Evolutionary conservation across 2,888 invertebrate species (phyloP).

Genomic region (Diarsia rubi): DNA sequence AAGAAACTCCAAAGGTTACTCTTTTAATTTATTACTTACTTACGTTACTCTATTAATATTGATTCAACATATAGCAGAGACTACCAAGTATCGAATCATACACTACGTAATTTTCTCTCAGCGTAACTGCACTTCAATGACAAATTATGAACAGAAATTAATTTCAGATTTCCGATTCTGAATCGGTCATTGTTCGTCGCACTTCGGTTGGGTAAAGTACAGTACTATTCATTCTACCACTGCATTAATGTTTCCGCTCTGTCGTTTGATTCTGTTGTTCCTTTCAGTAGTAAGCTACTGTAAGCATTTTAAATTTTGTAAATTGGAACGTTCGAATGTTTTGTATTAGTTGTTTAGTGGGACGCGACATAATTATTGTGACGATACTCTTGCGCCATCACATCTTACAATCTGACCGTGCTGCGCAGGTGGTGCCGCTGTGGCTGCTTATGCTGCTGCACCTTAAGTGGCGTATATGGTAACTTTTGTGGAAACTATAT

Average conservation of each 20-base stretch:
- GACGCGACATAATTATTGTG: too few species aligned
- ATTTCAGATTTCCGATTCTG: slow-evolving; percentile 23
- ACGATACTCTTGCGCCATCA: too few species aligned
- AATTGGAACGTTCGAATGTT: not conserved
- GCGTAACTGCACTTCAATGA: slow-evolving; percentile 13
- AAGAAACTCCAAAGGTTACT: too few species aligned
- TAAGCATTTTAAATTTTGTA: not conserved
- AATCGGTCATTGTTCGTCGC: slow-evolving; percentile 14
- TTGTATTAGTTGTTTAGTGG: not conserved
- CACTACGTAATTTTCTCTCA: slow-evolving; percentile 1
- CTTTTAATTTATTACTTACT: too few species aligned
- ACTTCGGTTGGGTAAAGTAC: not conserved
- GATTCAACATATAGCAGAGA: not conserved
- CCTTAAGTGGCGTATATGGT: too few species aligned
- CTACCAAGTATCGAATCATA: not conserved
- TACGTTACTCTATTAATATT: too few species aligned
- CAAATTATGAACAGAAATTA: slow-evolving; percentile 42
- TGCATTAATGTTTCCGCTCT: not conserved
- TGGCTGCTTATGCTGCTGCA: too few species aligned
- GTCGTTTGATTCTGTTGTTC: not conserved
- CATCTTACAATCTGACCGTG: too few species aligned
- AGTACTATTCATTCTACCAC: slow-evolving; percentile 2
- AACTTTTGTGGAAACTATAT: too few species aligned
- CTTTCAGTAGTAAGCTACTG: not conserved
- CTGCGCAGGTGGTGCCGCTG: too few species aligned